phyloP scores from a whole-genome alignment of 2,113 vertebrate genomes.

The Oncorhynchus gorbuscha region DNA sequence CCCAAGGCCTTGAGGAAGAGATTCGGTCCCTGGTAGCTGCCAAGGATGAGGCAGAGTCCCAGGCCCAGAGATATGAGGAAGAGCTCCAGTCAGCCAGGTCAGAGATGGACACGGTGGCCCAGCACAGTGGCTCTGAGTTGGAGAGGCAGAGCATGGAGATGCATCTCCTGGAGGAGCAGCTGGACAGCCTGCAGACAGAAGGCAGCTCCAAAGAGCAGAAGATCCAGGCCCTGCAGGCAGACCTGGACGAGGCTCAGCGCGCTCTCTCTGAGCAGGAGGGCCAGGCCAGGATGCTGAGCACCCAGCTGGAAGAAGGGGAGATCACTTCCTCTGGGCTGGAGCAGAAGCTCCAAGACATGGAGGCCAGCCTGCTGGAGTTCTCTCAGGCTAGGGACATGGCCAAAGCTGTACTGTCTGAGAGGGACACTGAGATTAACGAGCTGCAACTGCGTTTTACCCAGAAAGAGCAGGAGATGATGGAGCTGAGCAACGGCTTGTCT shows the following conservation, averaged over 20 bases:
- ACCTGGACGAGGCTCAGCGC: constrained; percentile 74
- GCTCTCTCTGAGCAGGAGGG: constrained; percentile 75
- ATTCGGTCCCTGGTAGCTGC: constrained; percentile 61
- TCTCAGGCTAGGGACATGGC: constrained; percentile 66
- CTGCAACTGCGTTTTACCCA: constrained; percentile 74
- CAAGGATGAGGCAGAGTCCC: constrained; percentile 72
- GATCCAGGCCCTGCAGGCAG: constrained; percentile 79
- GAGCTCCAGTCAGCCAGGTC: constrained; percentile 70
- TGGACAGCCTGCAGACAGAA: constrained; percentile 78
- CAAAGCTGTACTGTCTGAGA: constrained; percentile 72
- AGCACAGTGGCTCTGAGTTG: constrained; percentile 62
- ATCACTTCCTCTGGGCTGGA: constrained; percentile 64
- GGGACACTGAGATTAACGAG: constrained; percentile 69
- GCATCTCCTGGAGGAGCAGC: constrained; percentile 79
- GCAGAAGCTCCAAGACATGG: constrained; percentile 64
- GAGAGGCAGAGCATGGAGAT: constrained; percentile 68
- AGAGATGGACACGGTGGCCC: constrained; percentile 65
- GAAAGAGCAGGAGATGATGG: constrained; percentile 82
- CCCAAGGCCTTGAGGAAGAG: constrained; percentile 55
- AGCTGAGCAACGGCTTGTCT: constrained; percentile 83
- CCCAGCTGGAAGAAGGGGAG: constrained; percentile 77
- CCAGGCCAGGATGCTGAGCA: constrained; percentile 70
- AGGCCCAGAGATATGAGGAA: constrained; percentile 51
- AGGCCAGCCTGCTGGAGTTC: constrained; percentile 71
- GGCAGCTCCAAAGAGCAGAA: constrained; percentile 80